Evolutionary conservation across 2,113 vertebrate species (phyloP).

Genomic region (Chascanopsetta lugubris): DNA sequence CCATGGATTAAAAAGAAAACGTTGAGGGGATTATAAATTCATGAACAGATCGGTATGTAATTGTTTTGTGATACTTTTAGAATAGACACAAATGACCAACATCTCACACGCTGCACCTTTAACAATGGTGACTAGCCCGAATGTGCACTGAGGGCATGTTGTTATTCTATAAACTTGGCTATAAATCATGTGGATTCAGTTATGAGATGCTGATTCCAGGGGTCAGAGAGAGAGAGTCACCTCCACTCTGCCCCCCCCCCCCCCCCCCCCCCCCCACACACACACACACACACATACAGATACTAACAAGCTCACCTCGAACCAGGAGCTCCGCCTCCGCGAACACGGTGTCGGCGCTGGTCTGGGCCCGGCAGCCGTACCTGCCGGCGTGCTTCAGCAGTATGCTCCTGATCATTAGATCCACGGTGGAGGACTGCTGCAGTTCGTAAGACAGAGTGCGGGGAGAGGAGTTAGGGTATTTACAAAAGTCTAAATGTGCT

Average conservation of each 20-base stretch:
- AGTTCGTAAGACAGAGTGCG: slow-evolving; percentile 38
- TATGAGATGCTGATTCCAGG: slow-evolving; percentile 2
- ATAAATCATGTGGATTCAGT: slow-evolving; percentile 8
- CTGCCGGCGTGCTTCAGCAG: slow-evolving; percentile 94
- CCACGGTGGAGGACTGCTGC: slow-evolving; percentile 94
- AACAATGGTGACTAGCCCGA: background rate
- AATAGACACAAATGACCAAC: no score
- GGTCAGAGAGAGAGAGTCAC: background rate
- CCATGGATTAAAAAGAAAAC: no score
- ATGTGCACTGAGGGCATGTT: background rate
- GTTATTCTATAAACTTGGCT: background rate
- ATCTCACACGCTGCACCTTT: no score
- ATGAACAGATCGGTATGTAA: no score
- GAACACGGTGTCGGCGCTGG: slow-evolving; percentile 89
- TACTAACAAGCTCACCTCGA: slow-evolving; percentile 86
- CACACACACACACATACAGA: slow-evolving; percentile 1
- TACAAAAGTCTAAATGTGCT: slow-evolving; percentile 37
- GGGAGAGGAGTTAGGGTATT: slow-evolving; percentile 14
- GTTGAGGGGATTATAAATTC: no score
- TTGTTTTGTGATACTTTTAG: no score
- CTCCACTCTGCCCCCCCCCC: no score
- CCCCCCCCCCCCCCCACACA: no score
- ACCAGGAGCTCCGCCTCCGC: slow-evolving; percentile 94
- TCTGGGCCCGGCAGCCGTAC: slow-evolving; percentile 93
- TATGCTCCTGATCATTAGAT: slow-evolving; percentile 98